Base-by-base conservation (phyloP, 2,888 invertebrate species). In the Isoperla grammatica region DNA sequence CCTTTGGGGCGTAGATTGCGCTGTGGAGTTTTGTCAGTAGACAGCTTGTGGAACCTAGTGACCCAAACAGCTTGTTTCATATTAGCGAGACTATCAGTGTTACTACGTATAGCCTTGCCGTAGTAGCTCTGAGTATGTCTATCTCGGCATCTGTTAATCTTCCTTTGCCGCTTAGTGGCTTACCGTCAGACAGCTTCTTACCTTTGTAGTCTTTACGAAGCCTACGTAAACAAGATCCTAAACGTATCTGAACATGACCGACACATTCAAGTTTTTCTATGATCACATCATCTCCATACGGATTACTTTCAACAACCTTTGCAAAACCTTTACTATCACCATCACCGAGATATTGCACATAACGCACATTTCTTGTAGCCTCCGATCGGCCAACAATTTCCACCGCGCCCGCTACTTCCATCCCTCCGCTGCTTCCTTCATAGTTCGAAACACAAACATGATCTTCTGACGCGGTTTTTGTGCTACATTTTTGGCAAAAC, bases 41-140 rank as follows among this genome's bases (percentile, higher is more conserved):
- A 65, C 11, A 22, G 40, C n/a, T 57, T 56, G 53, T 65, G 65
- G 42, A 50, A 59, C 19, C 59, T 64, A 2, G 43, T 58, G 6
- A 60, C 62, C 63, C 62, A 63, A 15, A 65, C 48, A 46, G 59
- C 57, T 50, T 54, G 46, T 9, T 35, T 54, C 64, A 62, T 61
- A 17, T 40, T 57, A 39, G 54, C 53, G 11, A 61, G 37, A 12
- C 43, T 35, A 5, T 11, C 42, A 1, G 6, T 15, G 49, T 63
- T 59, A 1, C 46, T 48, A 29, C 62, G 54, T 15, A 65, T 65
- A 3, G 62, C 62, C 11, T 19, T 53, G 0, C 63, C 63, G 58
- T 64, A 62, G 37, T 61, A 64, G 8, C 6, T 49, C 23, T 59
- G 9, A 62, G 22, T 8, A 11, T 15, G 39, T 60, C 57, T 23